phyloP scores from a whole-genome alignment of 2,888 invertebrate genomes.

The Cordilura impudica region DNA sequence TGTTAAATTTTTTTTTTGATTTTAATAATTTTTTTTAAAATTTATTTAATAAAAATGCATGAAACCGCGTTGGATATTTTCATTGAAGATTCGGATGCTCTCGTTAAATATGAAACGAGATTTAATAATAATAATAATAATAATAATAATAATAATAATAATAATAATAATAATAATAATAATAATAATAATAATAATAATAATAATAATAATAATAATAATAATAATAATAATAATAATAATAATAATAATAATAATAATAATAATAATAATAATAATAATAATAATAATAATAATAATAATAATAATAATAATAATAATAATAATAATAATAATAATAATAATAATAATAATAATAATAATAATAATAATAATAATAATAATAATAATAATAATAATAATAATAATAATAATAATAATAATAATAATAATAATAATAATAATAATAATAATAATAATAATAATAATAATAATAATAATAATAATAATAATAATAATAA shows the following conservation, averaged over 20 bases:
- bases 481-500: neutral
- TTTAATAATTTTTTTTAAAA: too few relatives aligned
- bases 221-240: neutral
- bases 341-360: neutral
- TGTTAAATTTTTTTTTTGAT: too few relatives aligned
- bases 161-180: neutral
- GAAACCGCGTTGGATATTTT: too few relatives aligned
- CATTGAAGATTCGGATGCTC: too few relatives aligned
- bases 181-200: neutral
- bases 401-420: neutral
- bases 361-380: neutral
- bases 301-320: neutral
- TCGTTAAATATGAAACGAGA: too few relatives aligned
- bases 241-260: neutral
- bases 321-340: neutral
- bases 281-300: neutral
- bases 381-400: neutral
- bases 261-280: neutral
- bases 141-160: neutral
- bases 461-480: neutral
- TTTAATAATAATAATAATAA: neutral
- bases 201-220: neutral
- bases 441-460: neutral
- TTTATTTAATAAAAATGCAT: too few relatives aligned
- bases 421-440: neutral